Conservation (phyloP, 1,140 invertebrate species). For the Tetraneura akinire region DNA sequence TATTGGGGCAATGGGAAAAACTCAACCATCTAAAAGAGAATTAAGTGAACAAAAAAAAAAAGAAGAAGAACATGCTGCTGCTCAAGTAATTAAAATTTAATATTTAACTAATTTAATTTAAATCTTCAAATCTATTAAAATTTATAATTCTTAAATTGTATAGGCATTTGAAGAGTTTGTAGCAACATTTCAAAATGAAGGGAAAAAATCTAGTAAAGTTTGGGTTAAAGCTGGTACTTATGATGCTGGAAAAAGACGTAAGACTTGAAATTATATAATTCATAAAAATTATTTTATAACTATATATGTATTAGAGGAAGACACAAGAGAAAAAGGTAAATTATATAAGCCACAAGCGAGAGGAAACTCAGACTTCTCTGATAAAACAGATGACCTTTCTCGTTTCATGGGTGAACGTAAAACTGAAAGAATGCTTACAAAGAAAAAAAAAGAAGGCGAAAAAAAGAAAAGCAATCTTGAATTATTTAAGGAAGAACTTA, state of each 20-base stretch:
- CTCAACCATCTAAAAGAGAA: slow-evolving; percentile 80
- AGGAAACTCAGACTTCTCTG: slow-evolving; percentile 24
- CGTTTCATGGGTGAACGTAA: slow-evolving; percentile 60
- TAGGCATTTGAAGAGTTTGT: slow-evolving; percentile 96
- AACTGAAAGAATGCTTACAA: slow-evolving; percentile 69
- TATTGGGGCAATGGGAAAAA: slow-evolving; percentile 80
- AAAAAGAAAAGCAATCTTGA: slow-evolving; percentile 98
- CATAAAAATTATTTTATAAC: neutral
- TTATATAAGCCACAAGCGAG: slow-evolving; percentile 82
- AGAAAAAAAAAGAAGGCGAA: slow-evolving; percentile 81
- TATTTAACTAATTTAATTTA: neutral
- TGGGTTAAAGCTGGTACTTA: slow-evolving; percentile 97
- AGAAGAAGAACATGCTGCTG: slow-evolving; percentile 84
- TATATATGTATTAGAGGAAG: slow-evolving; percentile 69
- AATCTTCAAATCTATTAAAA: neutral
- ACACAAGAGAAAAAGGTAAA: slow-evolving; percentile 85
- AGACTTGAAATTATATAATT: neutral
- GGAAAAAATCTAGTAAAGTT: slow-evolving; percentile 78
- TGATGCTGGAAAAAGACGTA: slow-evolving; percentile 89
- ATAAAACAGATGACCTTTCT: slow-evolving; percentile 36
- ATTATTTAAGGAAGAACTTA: slow-evolving; percentile 92
- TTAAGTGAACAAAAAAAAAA: slow-evolving; percentile 84
- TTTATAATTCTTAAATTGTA: slow-evolving; percentile 52
- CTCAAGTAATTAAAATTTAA: slow-evolving; percentile 62
- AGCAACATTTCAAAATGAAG: slow-evolving; percentile 89